Evolutionary conservation across 2,113 vertebrate species (phyloP).

Genomic region (Sturnira hondurensis): DNA sequence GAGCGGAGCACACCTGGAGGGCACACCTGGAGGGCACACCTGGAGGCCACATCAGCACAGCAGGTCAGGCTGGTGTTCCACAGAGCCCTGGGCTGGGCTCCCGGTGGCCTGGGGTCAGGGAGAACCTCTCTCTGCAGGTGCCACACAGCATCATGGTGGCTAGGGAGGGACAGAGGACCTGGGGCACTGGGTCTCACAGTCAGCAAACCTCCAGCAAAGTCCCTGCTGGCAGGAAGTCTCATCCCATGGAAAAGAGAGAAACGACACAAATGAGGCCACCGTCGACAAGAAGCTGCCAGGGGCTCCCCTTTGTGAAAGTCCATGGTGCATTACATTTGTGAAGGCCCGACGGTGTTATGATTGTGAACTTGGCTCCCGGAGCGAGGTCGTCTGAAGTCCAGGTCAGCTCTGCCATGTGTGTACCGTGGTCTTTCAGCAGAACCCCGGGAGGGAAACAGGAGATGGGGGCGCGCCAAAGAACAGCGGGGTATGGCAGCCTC

Average conservation of each 20-base stretch:
- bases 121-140: background rate
- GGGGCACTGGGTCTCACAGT: rapidly evolving
- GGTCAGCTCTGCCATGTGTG: background rate
- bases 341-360: rapidly evolving
- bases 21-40: background rate
- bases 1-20: no score
- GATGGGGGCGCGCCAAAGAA: background rate
- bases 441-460: no score
- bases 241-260: background rate
- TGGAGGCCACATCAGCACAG: rapidly evolving
- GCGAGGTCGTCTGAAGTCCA: background rate
- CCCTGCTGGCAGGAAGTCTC: background rate
- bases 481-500: rapidly evolving
- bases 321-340: rapidly evolving
- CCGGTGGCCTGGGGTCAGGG: background rate
- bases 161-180: background rate
- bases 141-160: background rate
- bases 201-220: background rate
- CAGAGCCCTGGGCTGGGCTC: background rate
- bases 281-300: background rate
- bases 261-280: background rate
- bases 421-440: no score
- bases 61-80: rapidly evolving
- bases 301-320: background rate
- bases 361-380: background rate